Base-by-base conservation (phyloP, 2,113 vertebrate genomes). In the Psilopsiagon aurifrons region DNA sequence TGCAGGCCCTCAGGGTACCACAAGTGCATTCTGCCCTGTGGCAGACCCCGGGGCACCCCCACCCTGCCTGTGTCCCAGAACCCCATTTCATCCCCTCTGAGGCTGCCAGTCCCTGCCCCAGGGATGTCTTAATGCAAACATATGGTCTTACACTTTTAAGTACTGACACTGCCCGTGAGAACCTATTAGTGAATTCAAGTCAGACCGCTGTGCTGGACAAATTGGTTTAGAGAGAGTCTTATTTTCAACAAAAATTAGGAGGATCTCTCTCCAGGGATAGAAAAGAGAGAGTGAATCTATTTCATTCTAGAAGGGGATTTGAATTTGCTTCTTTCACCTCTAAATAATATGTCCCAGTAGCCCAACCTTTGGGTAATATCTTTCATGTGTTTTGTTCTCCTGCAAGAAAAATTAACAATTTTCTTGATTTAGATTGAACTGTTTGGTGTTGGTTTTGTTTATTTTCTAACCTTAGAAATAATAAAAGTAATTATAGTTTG, bases 101-200 rank as follows among this genome's bases (percentile, higher is more conserved):
- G 9, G 25, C 17, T 59, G 13, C 43, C 29, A 52, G 29, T 12
- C 67, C 13, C 43, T 76, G 20, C 4, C 13, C 27, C 43, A 59
- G 12, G 3, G 18, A 29, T n/a, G 14, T 28, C 19, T 39, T 23
- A 22, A 49, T 55, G 33, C 37, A 29, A 89, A 60, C 2, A 3
- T 18, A 23, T 25, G 15, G 5, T 66, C 3, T 55, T 60, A 20
- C 0, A 8, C 11, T 43, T 8, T 77, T 39, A 35, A 0, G 1
- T 54, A 27, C 46, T 5, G 8, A 83, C 25, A 23, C 35, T 54
- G 13, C 28, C 25, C 29, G 8, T 60, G 49, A 69, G 28, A 84
- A 90, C 54, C 41, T 59, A 6, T 9, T 6, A 79, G 16, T 29
- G 62, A 71, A 41, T 31, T 90, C 37, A 75, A 79, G 55, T 39